Evolutionary conservation across 2,797 vertebrate genomes (phyloP), one percentile per base, ranked within the genome.

Genomic region (Echeneis naucrates): DNA sequence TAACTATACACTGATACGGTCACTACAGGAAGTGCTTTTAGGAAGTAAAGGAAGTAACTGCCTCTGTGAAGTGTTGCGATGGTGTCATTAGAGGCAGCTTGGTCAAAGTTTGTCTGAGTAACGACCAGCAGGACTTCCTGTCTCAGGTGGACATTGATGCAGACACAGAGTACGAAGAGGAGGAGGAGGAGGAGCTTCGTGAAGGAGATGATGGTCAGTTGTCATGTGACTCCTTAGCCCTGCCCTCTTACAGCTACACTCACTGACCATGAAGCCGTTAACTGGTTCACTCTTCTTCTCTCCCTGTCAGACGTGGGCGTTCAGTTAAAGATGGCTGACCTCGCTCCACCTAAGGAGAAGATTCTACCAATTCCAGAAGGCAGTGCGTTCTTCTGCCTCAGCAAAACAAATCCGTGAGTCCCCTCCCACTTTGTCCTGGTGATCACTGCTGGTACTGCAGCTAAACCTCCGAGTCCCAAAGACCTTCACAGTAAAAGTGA

Each of bases 341-440:
- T 95, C 2, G 72, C 94, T 14, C 89, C 97, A 42, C 95, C 94
- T 17, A 95, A 98, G 78, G 98, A 99, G 88, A 99, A 99, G 87
- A 94, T 99, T 21, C 93, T 95, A 3, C 98, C 98, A 0, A 99
- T 99, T 86, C 98, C 98, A 44, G 98, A 99, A 87, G 98, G 98
- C 79, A 99, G 97, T 3, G 96, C 98, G 10, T 99, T 99, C 93
- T 99, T 99, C 92, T 96, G 98, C 85, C 96, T 99, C 85, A 98
- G 97, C 93, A 98, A 96, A 77, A 98, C 97, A 59, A 99, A 99
- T 88, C 96, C 96, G 98, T 99, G 89, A 93, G 90, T 95, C 19
- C 38, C 38, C 37, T 4, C 38, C 14, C 40, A 42, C 5, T n/a
- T n/a, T 11, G 5, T 44, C 42, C n/a, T 0, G 6, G 45, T 48